Percentiles rank a stretch among this genome's conserved stretches.
Evolutionary conservation across 2,888 invertebrate species (phyloP).

Genomic region (Halictus quadricinctus): DNA sequence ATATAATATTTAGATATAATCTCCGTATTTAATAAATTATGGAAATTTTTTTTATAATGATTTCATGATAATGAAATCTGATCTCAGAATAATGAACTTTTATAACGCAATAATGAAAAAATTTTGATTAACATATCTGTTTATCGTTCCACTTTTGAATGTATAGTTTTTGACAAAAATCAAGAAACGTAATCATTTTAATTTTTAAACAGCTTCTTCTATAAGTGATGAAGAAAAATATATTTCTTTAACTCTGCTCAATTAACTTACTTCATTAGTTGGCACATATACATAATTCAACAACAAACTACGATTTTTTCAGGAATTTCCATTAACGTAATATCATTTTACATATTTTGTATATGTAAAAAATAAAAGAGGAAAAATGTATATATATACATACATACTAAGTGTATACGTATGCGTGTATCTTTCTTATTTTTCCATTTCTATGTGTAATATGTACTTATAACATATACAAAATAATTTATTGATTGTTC

Average conservation of each 20-base stretch:
- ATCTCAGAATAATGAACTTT: too few species aligned
- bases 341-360: neutral
- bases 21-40: too few species aligned
- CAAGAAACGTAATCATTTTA: neutral
- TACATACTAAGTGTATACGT: neutral
- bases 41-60: too few species aligned
- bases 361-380: neutral
- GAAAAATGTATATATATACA: neutral
- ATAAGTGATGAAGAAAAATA: neutral
- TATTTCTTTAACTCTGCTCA: neutral
- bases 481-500: slow-evolving; percentile 7
- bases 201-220: neutral
- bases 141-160: neutral
- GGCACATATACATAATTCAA: too few species aligned
- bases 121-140: neutral
- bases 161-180: neutral
- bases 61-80: too few species aligned
- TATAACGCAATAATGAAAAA: too few species aligned
- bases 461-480: neutral
- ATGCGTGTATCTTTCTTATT: neutral
- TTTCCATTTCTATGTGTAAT: neutral
- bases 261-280: neutral
- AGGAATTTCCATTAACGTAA: neutral
- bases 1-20: too few species aligned
- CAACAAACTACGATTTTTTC: neutral